phyloP scores from a whole-genome alignment of 64 coral and sea anemone species.

The Acropora tenuis region DNA sequence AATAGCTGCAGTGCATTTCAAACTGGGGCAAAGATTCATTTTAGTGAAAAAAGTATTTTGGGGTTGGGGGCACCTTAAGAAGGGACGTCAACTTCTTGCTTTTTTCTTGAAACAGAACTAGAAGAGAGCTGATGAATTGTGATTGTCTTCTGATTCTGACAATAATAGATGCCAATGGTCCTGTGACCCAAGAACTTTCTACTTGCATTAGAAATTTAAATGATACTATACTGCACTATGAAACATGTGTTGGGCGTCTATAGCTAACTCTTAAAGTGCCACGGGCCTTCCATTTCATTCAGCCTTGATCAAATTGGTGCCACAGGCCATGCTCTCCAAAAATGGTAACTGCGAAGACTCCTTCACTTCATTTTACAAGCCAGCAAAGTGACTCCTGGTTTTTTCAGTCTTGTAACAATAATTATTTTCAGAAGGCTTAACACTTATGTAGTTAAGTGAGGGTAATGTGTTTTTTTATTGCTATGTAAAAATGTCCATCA shows the following conservation, averaged over 20 bases:
- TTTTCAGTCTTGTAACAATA: neutral
- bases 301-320: no score
- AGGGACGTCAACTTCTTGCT: neutral
- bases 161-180: neutral
- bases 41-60: no score
- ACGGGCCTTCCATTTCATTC: no score
- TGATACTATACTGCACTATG: neutral
- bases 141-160: neutral
- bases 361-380: neutral
- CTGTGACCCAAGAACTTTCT: neutral
- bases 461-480: neutral
- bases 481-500: neutral
- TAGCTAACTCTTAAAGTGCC: no score
- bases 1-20: no score
- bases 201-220: neutral
- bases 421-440: no score
- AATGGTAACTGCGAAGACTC: no score
- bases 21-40: no score
- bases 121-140: neutral
- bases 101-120: neutral
- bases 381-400: neutral
- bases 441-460: neutral
- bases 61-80: neutral
- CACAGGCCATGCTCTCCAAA: no score
- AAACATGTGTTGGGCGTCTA: no score